phyloP scores from a whole-genome alignment of 2,888 invertebrate species.

The Catotricha subobsoleta region DNA sequence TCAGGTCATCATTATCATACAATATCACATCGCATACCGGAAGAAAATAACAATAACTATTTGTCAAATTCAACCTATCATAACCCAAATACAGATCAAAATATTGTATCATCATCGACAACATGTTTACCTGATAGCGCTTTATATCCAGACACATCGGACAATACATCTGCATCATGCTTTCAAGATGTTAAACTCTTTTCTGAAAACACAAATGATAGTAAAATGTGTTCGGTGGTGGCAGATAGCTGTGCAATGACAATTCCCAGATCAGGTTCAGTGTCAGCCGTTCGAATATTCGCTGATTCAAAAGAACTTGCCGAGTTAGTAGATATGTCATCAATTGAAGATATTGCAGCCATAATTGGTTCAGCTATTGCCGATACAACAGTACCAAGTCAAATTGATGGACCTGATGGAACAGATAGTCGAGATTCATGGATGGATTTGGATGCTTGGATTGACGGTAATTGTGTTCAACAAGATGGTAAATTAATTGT shows the following conservation, averaged over 20 bases:
- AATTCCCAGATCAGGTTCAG: slow-evolving; percentile 39
- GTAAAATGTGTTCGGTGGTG: slow-evolving; percentile 32
- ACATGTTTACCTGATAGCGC: slow-evolving; percentile 48
- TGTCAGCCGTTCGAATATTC: slow-evolving; percentile 33
- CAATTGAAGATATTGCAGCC: slow-evolving; percentile 68
- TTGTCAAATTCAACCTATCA: too few relatives aligned
- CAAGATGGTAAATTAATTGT: slow-evolving; percentile 46
- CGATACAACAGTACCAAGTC: slow-evolving; percentile 66
- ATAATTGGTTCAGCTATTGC: slow-evolving; percentile 79
- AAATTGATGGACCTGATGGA: slow-evolving; percentile 50
- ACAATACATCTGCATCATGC: slow-evolving; percentile 22
- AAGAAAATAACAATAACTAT: slow-evolving; percentile 60
- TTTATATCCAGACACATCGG: slow-evolving; percentile 27
- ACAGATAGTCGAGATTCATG: slow-evolving; percentile 62
- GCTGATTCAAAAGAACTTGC: slow-evolving; percentile 24
- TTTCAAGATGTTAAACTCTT: slow-evolving; percentile 43
- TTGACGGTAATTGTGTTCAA: slow-evolving; percentile 60
- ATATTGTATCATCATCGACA: slow-evolving; percentile 56
- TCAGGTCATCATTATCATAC: slow-evolving; percentile 76
- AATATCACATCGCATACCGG: slow-evolving; percentile 56
- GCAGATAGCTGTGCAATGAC: slow-evolving; percentile 31
- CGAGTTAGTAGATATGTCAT: slow-evolving; percentile 43
- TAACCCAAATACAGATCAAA: slow-evolving; percentile 36
- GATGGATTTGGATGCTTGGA: slow-evolving; percentile 80
- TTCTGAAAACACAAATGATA: slow-evolving; percentile 34